A percentile compares a stretch with the other conserved stretches of the same genome.
Conservation (phyloP, 2,797 vertebrate species). For the Danio albolineatus region DNA sequence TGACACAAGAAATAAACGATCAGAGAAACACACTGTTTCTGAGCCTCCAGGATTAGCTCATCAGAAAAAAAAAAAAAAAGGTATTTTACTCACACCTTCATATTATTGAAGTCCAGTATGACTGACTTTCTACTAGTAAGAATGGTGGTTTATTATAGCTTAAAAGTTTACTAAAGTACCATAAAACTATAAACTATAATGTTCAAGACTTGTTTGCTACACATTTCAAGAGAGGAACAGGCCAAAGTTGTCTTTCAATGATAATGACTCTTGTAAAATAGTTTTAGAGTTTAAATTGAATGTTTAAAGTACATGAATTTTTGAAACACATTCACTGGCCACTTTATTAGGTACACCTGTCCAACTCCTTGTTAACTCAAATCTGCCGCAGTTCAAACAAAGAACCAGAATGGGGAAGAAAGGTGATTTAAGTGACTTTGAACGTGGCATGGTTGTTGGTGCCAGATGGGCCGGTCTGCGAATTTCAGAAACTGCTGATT, state of each 20-base stretch:
- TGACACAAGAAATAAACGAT: constrained; percentile 42
- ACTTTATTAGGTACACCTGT: too few species aligned
- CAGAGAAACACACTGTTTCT: constrained; percentile 37
- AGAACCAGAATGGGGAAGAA: too few species aligned
- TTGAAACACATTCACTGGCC: too few species aligned
- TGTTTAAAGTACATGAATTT: too few species aligned
- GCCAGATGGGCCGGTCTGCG: too few species aligned
- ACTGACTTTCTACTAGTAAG: background rate
- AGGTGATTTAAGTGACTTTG: too few species aligned
- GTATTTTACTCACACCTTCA: background rate
- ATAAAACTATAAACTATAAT: background rate
- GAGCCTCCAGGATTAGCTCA: constrained; percentile 16
- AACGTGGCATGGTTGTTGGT: too few species aligned
- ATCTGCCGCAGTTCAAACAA: too few species aligned
- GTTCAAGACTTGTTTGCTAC: background rate
- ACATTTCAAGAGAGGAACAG: background rate
- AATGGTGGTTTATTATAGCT: background rate
- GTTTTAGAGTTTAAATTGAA: too few species aligned
- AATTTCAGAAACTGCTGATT: too few species aligned
- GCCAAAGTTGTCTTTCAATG: background rate
- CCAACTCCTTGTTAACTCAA: too few species aligned
- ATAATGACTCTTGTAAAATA: background rate
- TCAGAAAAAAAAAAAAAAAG: background rate
- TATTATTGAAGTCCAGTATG: background rate
- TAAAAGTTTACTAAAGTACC: background rate